These are phyloP conservation scores for Pantelozetes paolii DNA, from an alignment of 2,888 invertebrate genomes.

Conservation along the genomic window DNA sequence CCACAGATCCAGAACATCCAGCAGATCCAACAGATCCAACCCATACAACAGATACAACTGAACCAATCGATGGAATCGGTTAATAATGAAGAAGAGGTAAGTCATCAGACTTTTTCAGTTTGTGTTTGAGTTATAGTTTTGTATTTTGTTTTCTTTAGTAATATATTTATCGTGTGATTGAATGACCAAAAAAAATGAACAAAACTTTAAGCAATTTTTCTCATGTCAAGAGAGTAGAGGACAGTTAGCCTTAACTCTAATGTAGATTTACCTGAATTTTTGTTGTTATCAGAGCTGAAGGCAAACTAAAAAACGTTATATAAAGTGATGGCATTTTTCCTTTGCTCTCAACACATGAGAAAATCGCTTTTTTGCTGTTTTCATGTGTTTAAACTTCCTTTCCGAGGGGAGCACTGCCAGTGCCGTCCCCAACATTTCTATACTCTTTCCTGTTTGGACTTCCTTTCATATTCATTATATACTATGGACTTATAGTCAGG, in stretches of 20 bases:
- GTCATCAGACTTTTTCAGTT: constrained; percentile 49
- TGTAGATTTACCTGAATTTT: constrained; percentile 28
- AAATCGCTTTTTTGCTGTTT: constrained; percentile 37
- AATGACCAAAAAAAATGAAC: neutral
- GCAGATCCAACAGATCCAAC: constrained; percentile 91
- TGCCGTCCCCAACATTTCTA: constrained; percentile 27
- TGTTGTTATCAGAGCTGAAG: constrained; percentile 18
- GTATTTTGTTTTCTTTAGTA: constrained; percentile 9
- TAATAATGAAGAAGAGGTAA: constrained; percentile 96
- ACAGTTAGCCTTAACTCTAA: constrained; percentile 22
- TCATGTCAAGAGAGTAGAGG: neutral
- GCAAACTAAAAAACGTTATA: constrained; percentile 5
- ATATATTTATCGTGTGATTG: constrained; percentile 15
- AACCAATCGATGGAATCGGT: constrained; percentile 98
- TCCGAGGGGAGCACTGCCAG: neutral
- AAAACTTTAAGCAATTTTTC: neutral
- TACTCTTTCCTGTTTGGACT: constrained; percentile 35
- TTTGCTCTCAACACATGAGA: constrained; percentile 33
- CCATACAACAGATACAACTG: constrained; percentile 66
- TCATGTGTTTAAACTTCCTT: constrained; percentile 39
- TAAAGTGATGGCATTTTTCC: constrained; percentile 33
- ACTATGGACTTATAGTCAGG: neutral
- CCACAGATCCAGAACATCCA: constrained; percentile 67
- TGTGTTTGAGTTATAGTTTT: neutral
- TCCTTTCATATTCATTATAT: constrained; percentile 36